Evolutionary conservation across 1,140 invertebrate species (phyloP), one percentile per base, ranked within the genome.

Genomic region (Drosophila navojoa): DNA sequence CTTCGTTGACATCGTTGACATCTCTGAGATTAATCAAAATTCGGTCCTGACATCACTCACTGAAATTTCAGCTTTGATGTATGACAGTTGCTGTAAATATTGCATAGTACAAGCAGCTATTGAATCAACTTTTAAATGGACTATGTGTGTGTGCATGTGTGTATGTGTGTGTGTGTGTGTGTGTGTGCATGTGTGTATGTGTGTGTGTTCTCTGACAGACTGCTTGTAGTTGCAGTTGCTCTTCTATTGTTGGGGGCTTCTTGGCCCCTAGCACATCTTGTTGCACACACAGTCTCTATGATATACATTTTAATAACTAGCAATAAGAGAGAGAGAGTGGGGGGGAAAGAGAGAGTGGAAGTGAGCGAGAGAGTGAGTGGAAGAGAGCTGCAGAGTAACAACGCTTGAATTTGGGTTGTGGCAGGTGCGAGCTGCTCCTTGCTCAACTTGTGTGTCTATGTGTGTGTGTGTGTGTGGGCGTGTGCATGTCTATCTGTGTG

Each of bases 181-280:
- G 10, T 25, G 16, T 11, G 2, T 49, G 10, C 5, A n/a, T 32
- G 61, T 32, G 38, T 32, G 13, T 55, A 45, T 27, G 35, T 29
- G 5, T 32, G 22, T 50, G 42, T 58, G 54, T 22, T n/a, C 22
- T 15, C 15, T 44, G 44, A 2, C 10, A 38, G 35, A 38, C 35
- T 1, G 35, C 35, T 38, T 25, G 27, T 35, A 35, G 29, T 50
- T 35, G 11, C 19, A 49, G 25, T 52, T 66, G 61, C 61, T 16
- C 16, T 50, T 29, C 42, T 63, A 49, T 19, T 45, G 35, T 38
- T 38, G 10, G 35, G 35, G 35, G 11, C 35, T 38, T 11, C 35
- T 38, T 38, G 35, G 11, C 10, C 6, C 45, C 55, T 44, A 44
- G 53, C 60, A 76, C 69, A 50, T 71, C 42, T 74, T 71, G 73